A percentile compares a stretch with the other conserved stretches of the same genome.
Evolutionary conservation across 2,113 vertebrate genomes (phyloP).

Genomic region (Microcebus tavaratra): DNA sequence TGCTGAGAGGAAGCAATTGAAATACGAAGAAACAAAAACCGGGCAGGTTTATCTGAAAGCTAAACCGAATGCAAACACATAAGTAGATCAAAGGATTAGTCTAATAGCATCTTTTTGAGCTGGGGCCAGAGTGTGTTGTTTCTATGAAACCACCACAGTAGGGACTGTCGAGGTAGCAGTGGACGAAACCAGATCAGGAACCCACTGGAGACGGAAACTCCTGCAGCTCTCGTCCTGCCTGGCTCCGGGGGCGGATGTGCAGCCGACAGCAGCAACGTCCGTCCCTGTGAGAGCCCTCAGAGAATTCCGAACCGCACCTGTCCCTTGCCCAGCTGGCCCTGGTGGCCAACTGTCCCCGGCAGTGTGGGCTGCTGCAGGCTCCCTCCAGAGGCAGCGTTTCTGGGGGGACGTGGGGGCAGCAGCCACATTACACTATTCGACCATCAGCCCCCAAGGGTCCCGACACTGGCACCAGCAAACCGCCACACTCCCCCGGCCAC

Average conservation of each 20-base stretch:
- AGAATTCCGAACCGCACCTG: not conserved
- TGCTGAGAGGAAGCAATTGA: not conserved
- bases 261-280: no score
- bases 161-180: not conserved
- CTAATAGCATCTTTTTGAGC: not conserved
- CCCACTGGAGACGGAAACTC: not conserved
- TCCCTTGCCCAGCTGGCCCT: not conserved
- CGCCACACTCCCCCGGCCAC: not conserved
- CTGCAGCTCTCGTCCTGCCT: not conserved
- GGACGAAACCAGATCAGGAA: not conserved
- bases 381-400: not conserved
- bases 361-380: not conserved
- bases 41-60: not conserved
- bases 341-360: not conserved
- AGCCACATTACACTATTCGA: not conserved
- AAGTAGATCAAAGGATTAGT: not conserved
- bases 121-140: not conserved
- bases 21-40: not conserved
- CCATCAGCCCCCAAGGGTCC: not conserved
- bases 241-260: accelerated
- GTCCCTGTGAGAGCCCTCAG: not conserved
- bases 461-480: not conserved
- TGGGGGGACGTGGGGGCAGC: not conserved
- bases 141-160: not conserved
- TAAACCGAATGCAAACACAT: accelerated